Base-by-base conservation (phyloP, 2,113 vertebrate genomes). In the Antigone vipio region DNA sequence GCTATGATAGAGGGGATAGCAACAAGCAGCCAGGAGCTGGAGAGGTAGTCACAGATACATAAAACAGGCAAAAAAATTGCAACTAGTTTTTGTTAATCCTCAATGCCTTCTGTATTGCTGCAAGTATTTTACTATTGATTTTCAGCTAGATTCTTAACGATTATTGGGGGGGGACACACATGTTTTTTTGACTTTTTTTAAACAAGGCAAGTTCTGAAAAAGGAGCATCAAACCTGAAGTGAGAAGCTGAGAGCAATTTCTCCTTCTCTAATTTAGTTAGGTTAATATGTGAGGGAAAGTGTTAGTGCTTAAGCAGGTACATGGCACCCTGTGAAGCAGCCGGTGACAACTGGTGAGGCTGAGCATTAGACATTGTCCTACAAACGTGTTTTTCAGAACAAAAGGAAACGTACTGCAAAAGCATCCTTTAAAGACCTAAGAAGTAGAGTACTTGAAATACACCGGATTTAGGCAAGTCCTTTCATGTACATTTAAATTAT, bases 401-500 rank as follows among this genome's bases (percentile, higher is more conserved):
- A 89, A 95, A 73, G 56, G 40, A 86, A 83, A 89, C 34, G 52
- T 77, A 59, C 52, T 71, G 56, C 73, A 93, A 91, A 92, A 85
- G 27, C 58, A 56, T 59, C 15, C 12, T 94, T 81, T 86, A 94
- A 95, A 87, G 52, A 55, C 52, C 30, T 78, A 78, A 71, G 38
- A 80, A 84, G 47, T 62, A 47, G 60, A 93, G 40, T 68, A 60
- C 62, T 92, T 89, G 91, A 94, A 95, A 78, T 89, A 91, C 50
- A 68, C 19, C 64, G 69, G 49, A 93, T 96, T 91, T 85, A 81
- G 84, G 91, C 84, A 64, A 95, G 89, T 75, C 84, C 80, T 95
- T 95, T 95, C 77, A 89, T 91, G 94, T 91, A 87, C 82, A n/a
- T 95, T 97, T 97, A 97, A 95, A 96, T 96, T 95, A 91, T 96